Percentiles rank a stretch among this genome's conserved stretches.
Conservation (phyloP, 2,113 vertebrate genomes). For the Mesoclemmys tuberculata region DNA sequence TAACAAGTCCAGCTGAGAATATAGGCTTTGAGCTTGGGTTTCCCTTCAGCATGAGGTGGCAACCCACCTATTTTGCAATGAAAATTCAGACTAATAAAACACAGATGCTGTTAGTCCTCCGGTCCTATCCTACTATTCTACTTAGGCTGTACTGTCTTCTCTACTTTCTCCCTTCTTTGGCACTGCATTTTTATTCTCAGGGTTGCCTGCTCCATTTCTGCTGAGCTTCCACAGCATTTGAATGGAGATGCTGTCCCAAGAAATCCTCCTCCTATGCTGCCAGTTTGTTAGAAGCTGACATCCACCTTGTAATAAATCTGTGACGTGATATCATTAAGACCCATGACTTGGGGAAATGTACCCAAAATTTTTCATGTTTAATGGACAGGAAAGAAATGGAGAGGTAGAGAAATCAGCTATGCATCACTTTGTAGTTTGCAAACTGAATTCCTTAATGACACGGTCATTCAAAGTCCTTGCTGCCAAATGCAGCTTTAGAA, state of each 20-base stretch:
- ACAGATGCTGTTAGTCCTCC: neutral
- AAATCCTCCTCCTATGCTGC: neutral
- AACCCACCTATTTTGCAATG: neutral
- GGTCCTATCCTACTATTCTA: neutral
- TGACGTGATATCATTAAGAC: neutral
- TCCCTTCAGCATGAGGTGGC: neutral
- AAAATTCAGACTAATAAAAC: neutral
- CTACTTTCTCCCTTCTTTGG: neutral
- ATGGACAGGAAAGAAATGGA: neutral
- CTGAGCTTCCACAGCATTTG: neutral
- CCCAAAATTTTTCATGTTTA: neutral
- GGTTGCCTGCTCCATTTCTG: neutral
- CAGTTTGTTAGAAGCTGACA: neutral
- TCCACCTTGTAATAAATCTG: neutral
- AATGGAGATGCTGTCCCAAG: neutral
- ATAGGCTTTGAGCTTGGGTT: neutral
- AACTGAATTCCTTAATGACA: neutral
- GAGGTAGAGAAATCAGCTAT: neutral
- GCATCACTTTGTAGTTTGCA: neutral
- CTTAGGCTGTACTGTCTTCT: neutral
- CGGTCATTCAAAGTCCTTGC: neutral
- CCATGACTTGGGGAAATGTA: neutral
- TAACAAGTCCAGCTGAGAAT: too few species aligned
- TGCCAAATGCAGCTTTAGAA: neutral
- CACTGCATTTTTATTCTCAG: neutral